Conservation (phyloP, 1,140 invertebrate genomes). For the Musca vetustissima region DNA sequence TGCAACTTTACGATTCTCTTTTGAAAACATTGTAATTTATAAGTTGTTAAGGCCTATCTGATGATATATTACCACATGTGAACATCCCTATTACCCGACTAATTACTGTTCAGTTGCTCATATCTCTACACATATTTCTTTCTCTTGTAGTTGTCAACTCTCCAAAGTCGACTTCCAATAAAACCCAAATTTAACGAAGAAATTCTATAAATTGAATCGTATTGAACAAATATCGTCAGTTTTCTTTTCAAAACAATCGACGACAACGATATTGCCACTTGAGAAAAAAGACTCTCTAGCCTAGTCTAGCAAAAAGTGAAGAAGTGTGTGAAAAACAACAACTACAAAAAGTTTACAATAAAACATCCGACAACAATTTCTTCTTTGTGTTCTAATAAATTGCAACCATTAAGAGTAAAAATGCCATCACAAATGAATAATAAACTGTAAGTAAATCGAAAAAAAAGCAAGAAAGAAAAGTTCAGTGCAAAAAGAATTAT, state of each 20-base stretch:
- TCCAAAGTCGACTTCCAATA: too few species aligned
- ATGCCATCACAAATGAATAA: constrained; percentile 56
- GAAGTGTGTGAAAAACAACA: constrained; percentile 9
- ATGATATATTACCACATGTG: too few species aligned
- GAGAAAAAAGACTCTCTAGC: constrained; percentile 14
- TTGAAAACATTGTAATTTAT: too few species aligned
- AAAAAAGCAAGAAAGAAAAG: constrained; percentile 35
- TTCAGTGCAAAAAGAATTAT: constrained; percentile 33
- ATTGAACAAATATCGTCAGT: background rate
- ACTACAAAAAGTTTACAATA: too few species aligned
- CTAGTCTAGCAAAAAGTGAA: background rate
- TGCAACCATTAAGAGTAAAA: constrained; percentile 52
- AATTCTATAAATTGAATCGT: too few species aligned
- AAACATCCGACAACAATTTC: constrained; percentile 16
- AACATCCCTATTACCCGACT: too few species aligned
- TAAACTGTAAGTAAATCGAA: constrained; percentile 56
- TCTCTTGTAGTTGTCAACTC: too few species aligned
- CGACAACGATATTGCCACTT: background rate
- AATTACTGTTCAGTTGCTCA: too few species aligned
- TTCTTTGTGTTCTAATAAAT: constrained; percentile 46
- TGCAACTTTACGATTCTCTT: too few species aligned
- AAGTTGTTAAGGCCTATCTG: too few species aligned
- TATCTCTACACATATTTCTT: too few species aligned
- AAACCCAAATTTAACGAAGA: too few species aligned
- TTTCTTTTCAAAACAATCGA: background rate